Conservation (phyloP, 2,113 vertebrate genomes). For the Nycticorax nycticorax region DNA sequence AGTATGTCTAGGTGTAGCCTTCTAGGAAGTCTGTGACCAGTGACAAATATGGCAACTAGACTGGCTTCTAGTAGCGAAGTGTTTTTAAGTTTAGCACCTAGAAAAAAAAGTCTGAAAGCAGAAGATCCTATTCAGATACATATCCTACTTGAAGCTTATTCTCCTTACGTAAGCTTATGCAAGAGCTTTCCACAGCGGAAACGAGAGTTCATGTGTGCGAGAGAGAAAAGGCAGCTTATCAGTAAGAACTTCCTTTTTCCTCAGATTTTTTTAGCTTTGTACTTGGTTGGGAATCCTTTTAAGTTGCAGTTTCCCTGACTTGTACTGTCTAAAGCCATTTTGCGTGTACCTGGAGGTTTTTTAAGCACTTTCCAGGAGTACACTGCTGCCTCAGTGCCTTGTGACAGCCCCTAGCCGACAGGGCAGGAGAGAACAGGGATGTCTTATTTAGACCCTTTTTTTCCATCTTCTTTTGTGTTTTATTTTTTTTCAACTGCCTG, state of each 20-base stretch:
- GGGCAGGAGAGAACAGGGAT: neutral
- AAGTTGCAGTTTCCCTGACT: neutral
- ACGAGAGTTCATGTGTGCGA: neutral
- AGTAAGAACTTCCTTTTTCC: neutral
- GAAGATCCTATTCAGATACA: neutral
- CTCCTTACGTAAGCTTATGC: neutral
- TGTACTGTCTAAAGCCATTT: neutral
- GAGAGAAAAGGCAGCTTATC: neutral
- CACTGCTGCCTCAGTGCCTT: neutral
- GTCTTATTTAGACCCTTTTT: neutral
- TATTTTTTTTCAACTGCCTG: neutral
- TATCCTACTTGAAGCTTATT: neutral
- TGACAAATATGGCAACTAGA: neutral
- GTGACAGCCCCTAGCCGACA: neutral
- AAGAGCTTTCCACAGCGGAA: neutral
- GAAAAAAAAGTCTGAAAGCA: neutral
- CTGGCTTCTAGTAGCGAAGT: neutral
- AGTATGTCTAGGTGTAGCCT: neutral
- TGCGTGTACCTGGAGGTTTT: neutral
- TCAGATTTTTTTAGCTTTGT: neutral
- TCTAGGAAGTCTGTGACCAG: neutral
- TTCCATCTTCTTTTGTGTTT: neutral
- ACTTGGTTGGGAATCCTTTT: neutral
- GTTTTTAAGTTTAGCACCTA: neutral
- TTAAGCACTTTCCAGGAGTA: neutral